Evolutionary conservation across 2,888 invertebrate species (phyloP).

Genomic region (Dynastes grantii): DNA sequence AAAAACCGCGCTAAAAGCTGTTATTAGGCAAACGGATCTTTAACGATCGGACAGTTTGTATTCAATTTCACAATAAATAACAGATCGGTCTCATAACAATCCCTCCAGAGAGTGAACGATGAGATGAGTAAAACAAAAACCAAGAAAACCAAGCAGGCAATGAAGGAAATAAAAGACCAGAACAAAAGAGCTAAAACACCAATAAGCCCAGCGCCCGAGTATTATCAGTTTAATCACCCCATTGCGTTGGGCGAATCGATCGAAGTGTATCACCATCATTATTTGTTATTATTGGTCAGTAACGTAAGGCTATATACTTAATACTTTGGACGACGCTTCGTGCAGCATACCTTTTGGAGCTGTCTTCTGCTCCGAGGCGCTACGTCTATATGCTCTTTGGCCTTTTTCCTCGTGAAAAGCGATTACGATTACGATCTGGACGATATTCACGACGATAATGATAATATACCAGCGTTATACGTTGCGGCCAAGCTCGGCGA

Average conservation of each 20-base stretch:
- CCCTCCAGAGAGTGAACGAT: background rate
- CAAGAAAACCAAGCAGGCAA: background rate
- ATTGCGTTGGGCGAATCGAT: background rate
- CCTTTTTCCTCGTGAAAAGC: conserved; percentile 3
- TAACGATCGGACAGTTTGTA: conserved; percentile 60
- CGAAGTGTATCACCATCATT: conserved; percentile 9
- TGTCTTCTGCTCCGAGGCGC: background rate
- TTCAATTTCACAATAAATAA: conserved; percentile 66
- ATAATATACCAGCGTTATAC: background rate
- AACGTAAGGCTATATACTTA: background rate
- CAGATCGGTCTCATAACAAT: conserved; percentile 62
- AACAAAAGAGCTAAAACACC: background rate
- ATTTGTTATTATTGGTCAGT: conserved; percentile 3
- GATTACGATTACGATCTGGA: conserved; percentile 2
- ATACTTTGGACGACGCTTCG: conserved; percentile 7
- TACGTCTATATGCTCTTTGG: background rate
- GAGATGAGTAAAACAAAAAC: background rate
- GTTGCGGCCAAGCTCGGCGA: background rate
- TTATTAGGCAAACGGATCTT: conserved; percentile 62
- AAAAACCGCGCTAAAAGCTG: conserved; percentile 63
- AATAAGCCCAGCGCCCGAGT: background rate
- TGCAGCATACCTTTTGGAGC: background rate
- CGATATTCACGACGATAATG: conserved; percentile 13
- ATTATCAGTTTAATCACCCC: background rate
- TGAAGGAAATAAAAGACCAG: background rate